phyloP scores from a whole-genome alignment of 2,888 invertebrate species.

The Cancer borealis region DNA sequence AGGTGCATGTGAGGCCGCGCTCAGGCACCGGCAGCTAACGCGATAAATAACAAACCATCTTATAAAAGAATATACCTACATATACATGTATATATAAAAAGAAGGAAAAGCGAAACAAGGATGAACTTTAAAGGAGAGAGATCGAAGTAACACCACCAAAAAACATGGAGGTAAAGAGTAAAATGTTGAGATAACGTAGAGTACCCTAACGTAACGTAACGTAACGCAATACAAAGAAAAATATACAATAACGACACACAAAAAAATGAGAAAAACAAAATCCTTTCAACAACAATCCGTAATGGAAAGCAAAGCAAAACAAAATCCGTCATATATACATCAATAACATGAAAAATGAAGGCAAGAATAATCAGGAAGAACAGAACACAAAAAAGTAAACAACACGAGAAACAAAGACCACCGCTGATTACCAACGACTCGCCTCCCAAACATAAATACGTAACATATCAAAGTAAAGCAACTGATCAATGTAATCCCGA shows the following conservation, averaged over 20 bases:
- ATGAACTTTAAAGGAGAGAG: not conserved
- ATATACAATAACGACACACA: too few species aligned
- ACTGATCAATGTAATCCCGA: not conserved
- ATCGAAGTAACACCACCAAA: not conserved
- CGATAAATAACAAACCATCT: not conserved
- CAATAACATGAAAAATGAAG: not conserved
- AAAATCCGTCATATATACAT: not conserved
- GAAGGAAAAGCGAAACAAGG: not conserved
- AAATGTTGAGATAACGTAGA: not conserved
- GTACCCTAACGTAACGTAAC: not conserved
- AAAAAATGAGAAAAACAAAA: not conserved
- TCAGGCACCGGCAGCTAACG: not conserved
- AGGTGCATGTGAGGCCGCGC: not conserved
- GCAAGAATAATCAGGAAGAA: not conserved
- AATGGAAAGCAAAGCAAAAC: not conserved
- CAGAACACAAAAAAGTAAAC: not conserved
- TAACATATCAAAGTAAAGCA: not conserved
- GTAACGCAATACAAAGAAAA: not conserved
- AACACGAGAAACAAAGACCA: not conserved
- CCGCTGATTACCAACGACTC: not conserved
- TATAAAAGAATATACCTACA: not conserved
- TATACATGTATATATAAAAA: not conserved
- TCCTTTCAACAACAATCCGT: not conserved
- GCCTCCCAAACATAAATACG: not conserved
- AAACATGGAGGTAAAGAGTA: not conserved